Conservation (phyloP, 2,888 invertebrate genomes). For the Phania funesta region DNA sequence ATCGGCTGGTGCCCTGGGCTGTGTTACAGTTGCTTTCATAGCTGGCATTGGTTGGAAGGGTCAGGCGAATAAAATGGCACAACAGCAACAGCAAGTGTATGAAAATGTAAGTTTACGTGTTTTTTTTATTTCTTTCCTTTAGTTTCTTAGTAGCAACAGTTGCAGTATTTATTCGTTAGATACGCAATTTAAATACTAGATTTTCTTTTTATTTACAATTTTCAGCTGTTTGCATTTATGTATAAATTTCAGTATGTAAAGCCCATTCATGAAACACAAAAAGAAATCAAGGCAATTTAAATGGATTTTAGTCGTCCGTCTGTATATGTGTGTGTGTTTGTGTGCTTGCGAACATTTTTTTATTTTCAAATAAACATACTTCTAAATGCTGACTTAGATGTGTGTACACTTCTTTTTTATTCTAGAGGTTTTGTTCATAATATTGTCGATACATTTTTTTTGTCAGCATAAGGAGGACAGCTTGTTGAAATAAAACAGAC, state of each 20-base stretch:
- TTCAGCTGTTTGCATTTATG: neutral
- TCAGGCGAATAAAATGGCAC: conserved; percentile 73
- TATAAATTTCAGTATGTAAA: neutral
- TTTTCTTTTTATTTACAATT: neutral
- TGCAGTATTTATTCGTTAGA: neutral
- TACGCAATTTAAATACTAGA: conserved; percentile 1
- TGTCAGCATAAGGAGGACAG: too few species aligned
- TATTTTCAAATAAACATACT: too few species aligned
- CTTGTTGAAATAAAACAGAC: too few species aligned
- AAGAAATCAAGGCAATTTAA: too few species aligned
- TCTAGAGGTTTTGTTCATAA: too few species aligned
- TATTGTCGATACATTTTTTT: too few species aligned
- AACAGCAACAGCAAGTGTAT: conserved; percentile 72
- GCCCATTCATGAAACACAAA: neutral
- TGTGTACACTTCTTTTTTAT: too few species aligned
- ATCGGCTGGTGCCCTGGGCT: conserved; percentile 84
- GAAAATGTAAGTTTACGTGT: conserved; percentile 74
- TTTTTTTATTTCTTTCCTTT: neutral
- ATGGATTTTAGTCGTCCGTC: too few species aligned
- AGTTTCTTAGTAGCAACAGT: neutral
- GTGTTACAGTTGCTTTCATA: conserved; percentile 82
- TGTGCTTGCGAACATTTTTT: too few species aligned
- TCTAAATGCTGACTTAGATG: too few species aligned
- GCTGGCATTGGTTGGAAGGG: conserved; percentile 82
- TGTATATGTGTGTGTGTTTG: too few species aligned